Evolutionary conservation across 2,113 vertebrate genomes (phyloP).

Genomic region (Hoplias malabaricus): DNA sequence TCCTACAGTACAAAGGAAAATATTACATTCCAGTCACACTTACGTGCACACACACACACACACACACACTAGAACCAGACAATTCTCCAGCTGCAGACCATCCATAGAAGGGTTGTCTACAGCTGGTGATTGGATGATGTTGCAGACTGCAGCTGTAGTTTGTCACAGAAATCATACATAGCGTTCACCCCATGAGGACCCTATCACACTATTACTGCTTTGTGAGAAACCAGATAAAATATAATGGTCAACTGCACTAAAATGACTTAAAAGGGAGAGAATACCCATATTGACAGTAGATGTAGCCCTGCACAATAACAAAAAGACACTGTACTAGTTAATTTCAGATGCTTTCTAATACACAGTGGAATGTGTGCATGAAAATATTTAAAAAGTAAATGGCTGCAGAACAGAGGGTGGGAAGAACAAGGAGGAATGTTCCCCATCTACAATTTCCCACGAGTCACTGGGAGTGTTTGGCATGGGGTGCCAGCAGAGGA

Average conservation of each 20-base stretch:
- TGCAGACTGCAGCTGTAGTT: not conserved
- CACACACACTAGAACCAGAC: not conserved
- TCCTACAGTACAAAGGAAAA: constrained; percentile 56
- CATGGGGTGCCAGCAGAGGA: constrained; percentile 9
- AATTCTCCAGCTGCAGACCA: not conserved
- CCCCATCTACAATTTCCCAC: constrained; percentile 54
- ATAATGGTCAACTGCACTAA: constrained; percentile 18
- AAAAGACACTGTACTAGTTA: constrained; percentile 24
- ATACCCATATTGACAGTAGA: not conserved
- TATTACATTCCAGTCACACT: not conserved
- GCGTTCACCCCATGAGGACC: not conserved
- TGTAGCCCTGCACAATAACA: not conserved
- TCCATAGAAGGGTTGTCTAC: not conserved
- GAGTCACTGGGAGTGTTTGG: constrained; percentile 44
- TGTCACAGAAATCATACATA: not conserved
- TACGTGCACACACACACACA: not conserved
- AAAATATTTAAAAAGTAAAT: constrained; percentile 31
- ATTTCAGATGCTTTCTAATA: constrained; percentile 38
- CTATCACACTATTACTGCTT: not conserved
- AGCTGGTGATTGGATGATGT: not conserved
- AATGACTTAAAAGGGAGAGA: not conserved
- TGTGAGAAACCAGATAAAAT: constrained; percentile 16
- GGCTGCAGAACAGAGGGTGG: constrained; percentile 27
- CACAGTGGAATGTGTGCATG: constrained; percentile 50
- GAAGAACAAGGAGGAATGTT: constrained; percentile 56